Conservation (phyloP, 2,888 invertebrate species). For the Osmoderma eremita region DNA sequence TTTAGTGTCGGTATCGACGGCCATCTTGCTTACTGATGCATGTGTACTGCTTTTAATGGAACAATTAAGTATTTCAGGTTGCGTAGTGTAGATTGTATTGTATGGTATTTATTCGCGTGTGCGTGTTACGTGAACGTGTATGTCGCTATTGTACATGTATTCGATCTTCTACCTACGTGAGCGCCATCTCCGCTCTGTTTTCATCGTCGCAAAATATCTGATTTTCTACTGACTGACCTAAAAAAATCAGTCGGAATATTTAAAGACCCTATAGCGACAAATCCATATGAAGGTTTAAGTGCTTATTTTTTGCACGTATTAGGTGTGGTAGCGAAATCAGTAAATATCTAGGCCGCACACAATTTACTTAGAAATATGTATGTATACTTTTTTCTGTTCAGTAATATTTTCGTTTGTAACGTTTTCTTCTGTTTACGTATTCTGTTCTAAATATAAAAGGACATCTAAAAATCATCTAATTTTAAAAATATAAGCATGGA, state of each 20-base stretch:
- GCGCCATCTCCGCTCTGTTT: constrained; percentile 48
- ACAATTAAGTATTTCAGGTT: constrained; percentile 31
- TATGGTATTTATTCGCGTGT: background rate
- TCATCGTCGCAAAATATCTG: constrained; percentile 51
- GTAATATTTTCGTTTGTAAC: no score
- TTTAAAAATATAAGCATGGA: no score
- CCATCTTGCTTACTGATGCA: constrained; percentile 22
- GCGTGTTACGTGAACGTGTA: background rate
- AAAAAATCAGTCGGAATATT: constrained; percentile 51
- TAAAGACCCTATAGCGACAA: constrained; percentile 26
- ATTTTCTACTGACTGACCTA: constrained; percentile 54
- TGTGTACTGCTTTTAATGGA: constrained; percentile 24
- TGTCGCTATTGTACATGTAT: no score
- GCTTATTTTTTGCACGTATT: constrained; percentile 12
- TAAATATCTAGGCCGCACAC: background rate
- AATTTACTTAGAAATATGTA: background rate
- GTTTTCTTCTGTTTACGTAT: no score
- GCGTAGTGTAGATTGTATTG: constrained; percentile 9
- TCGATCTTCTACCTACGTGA: background rate
- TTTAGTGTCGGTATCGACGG: constrained; percentile 9
- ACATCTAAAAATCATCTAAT: no score
- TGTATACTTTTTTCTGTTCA: no score
- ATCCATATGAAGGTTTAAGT: constrained; percentile 13
- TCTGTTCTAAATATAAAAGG: no score
- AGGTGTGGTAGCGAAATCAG: constrained; percentile 6